Conservation (phyloP, 2,888 invertebrate species). For the Agonopterix alstromeriana region DNA sequence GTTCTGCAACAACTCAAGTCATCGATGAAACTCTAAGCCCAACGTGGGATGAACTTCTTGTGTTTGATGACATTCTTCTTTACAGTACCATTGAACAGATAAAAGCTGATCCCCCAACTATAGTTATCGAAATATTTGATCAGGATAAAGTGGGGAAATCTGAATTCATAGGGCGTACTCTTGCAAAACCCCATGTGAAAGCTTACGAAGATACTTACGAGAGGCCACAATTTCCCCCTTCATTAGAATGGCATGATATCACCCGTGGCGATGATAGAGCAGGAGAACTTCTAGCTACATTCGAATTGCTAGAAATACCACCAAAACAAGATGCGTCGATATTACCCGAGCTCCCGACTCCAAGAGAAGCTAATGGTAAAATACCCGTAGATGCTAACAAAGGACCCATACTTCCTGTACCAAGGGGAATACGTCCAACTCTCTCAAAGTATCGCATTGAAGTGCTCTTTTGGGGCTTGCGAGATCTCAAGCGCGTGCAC, state of each 20-base stretch:
- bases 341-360: conserved; percentile 78
- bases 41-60: conserved; percentile 93
- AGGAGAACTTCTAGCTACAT: conserved; percentile 91
- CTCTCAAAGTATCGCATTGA: conserved; percentile 89
- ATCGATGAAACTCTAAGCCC: conserved; percentile 95
- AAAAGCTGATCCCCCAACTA: conserved; percentile 86
- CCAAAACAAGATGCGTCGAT: conserved; percentile 58
- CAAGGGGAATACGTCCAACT: conserved; percentile 87
- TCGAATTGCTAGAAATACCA: conserved; percentile 87
- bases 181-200: conserved; percentile 89
- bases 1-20: conserved; percentile 88
- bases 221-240: conserved; percentile 83
- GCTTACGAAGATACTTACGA: conserved; percentile 82
- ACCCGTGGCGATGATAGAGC: conserved; percentile 87
- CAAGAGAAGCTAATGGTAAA: conserved; percentile 68
- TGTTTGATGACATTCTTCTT: conserved; percentile 88
- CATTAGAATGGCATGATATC: conserved; percentile 91
- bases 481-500: conserved; percentile 90
- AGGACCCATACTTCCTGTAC: conserved; percentile 88
- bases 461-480: conserved; percentile 94
- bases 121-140: conserved; percentile 93
- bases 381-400: conserved; percentile 53
- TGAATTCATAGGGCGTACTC: conserved; percentile 91
- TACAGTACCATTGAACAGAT: conserved; percentile 89
- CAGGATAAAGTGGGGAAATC: conserved; percentile 95